Conservation (phyloP, 2,113 vertebrate genomes). For the Manacus vitellinus region DNA sequence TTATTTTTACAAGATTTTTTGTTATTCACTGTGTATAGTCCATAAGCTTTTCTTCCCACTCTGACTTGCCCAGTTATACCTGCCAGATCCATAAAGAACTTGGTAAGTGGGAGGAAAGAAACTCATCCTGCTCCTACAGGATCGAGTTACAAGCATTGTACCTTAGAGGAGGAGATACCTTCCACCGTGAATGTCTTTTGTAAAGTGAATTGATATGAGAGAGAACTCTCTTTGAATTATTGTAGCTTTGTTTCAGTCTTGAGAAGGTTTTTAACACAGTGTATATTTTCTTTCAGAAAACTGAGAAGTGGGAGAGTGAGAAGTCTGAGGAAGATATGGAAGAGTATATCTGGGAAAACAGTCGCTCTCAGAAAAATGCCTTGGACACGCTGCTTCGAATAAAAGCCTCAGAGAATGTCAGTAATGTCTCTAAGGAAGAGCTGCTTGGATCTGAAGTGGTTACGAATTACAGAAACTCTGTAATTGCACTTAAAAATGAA, state of each 20-base stretch:
- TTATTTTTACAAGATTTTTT: not conserved
- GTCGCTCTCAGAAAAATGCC: constrained; percentile 83
- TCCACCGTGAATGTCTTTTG: not conserved
- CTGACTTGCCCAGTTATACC: not conserved
- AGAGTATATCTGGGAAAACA: constrained; percentile 90
- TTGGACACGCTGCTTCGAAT: constrained; percentile 79
- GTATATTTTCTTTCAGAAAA: constrained; percentile 82
- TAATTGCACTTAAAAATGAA: constrained; percentile 85
- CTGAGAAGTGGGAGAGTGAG: constrained; percentile 86
- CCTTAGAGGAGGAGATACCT: not conserved
- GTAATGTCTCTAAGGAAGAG: constrained; percentile 66
- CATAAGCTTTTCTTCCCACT: not conserved
- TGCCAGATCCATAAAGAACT: not conserved
- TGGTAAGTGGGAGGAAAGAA: not conserved
- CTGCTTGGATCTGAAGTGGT: constrained; percentile 80
- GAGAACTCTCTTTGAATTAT: not conserved
- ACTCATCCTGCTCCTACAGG: not conserved
- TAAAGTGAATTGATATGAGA: not conserved
- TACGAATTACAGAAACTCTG: constrained; percentile 82
- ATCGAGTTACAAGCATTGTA: not conserved
- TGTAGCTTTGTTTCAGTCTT: not conserved
- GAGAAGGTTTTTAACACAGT: not conserved
- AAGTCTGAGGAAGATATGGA: constrained; percentile 91
- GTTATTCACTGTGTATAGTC: not conserved
- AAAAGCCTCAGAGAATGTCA: constrained; percentile 61